Base-by-base conservation (phyloP, 1,140 invertebrate genomes). In the Zaprionus ornatus region DNA sequence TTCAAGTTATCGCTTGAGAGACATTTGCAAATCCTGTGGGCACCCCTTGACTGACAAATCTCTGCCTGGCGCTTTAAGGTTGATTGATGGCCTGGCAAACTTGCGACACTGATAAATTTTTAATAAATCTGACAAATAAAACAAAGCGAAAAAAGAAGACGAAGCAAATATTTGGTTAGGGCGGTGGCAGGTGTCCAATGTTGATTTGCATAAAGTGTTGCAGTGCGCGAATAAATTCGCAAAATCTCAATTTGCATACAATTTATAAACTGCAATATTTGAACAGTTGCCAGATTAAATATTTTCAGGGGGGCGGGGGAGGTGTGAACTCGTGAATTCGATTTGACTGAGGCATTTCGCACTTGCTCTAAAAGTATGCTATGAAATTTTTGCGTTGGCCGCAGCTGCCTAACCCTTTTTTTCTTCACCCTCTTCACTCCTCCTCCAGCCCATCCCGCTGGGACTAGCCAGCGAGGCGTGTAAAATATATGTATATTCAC, bases 21-120 rank as follows among this genome's bases (percentile, higher is more conserved):
- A 45, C 21, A 60, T 32, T 45, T 37, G 9, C 13, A 15, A n/a
- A 42, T 45, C 15, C 66, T 37, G 35, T 32, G 25, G 19, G 35
- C 6, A 12, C 37, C 25, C 12, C 25, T 37, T 29, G 29, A 23
- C 59, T 19, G 54, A 74, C 37, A 74, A 85, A 84, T 63, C 57
- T 69, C 62, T 27, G 37, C 45, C 19, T 35, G 37, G 35, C 32
- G 71, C 71, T 74, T 83, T 87, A 84, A 88, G 63, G 12, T 70
- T 85, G 74, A 90, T 85, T 90, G 86, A 85, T 77, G 79, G 61
- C 68, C 62, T 54, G 60, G 48, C 66, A 85, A 82, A 85, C 73
- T 85, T 82, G 74, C 85, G 85, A 82, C 85, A 90, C 80, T 90
- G 86, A 90, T 90, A 73, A 85, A 90, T 90, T 77, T 90, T 90